Evolutionary conservation across 2,888 invertebrate species (phyloP).

Genomic region (Stratiomys singularior): DNA sequence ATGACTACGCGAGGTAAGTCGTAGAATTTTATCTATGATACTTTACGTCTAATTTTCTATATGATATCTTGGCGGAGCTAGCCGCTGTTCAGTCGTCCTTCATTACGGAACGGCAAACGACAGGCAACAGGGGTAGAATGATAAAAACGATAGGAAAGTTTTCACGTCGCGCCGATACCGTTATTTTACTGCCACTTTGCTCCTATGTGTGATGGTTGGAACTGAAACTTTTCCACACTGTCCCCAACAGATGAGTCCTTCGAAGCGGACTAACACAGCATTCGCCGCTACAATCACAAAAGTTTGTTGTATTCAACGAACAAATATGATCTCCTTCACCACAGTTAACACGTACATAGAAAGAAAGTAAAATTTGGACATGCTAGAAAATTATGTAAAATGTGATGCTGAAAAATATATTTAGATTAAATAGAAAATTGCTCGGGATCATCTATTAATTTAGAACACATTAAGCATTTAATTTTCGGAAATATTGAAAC

Average conservation of each 20-base stretch:
- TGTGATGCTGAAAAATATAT: no score
- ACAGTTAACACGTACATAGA: background rate
- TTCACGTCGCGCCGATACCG: slow-evolving; percentile 34
- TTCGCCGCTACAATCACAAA: slow-evolving; percentile 17
- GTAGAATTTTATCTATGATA: slow-evolving; percentile 23
- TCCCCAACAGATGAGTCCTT: slow-evolving; percentile 21
- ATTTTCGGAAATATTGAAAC: no score
- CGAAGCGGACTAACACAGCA: slow-evolving; percentile 1
- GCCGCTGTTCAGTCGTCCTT: background rate
- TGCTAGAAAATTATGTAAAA: no score
- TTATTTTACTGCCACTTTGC: slow-evolving; percentile 16
- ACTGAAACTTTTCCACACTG: slow-evolving; percentile 26
- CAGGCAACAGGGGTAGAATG: slow-evolving; percentile 23
- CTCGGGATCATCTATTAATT: no score
- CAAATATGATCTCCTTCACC: background rate
- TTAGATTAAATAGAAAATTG: no score
- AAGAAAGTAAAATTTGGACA: no score
- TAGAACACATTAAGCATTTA: no score
- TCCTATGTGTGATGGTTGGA: slow-evolving; percentile 29
- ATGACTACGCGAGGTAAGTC: slow-evolving; percentile 26
- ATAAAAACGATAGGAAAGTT: slow-evolving; percentile 32
- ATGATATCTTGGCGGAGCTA: background rate
- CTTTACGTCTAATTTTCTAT: slow-evolving; percentile 1
- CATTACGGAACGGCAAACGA: slow-evolving; percentile 16
- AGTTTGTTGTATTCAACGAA: background rate